phyloP scores from a whole-genome alignment of 2,797 vertebrate species.

The Phataginus tricuspis region DNA sequence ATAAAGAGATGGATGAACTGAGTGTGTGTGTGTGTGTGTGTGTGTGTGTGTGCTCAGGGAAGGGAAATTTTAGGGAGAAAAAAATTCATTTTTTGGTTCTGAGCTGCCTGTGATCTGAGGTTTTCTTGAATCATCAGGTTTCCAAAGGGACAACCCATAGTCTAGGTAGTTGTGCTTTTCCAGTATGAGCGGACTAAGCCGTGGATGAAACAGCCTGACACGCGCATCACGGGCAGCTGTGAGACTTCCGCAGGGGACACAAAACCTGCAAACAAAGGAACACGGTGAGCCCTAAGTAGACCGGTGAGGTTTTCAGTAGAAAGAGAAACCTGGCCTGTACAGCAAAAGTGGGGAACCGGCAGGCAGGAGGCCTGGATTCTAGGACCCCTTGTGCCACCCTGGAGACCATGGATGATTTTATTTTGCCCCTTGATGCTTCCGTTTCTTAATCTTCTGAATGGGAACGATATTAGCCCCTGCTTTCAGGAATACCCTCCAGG shows the following conservation, averaged over 20 bases:
- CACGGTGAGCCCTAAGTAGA: neutral
- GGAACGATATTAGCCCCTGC: neutral
- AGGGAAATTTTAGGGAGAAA: slow-evolving; percentile 1
- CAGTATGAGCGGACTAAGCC: neutral
- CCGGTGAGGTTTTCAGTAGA: neutral
- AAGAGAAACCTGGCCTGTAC: neutral
- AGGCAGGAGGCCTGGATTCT: neutral
- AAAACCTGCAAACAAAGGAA: neutral
- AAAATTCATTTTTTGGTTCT: slow-evolving; percentile 3
- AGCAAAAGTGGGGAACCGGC: neutral
- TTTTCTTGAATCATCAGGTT: slow-evolving; percentile 9
- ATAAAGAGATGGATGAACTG: slow-evolving; percentile 45
- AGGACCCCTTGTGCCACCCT: neutral
- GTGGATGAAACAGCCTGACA: neutral
- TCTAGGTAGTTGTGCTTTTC: neutral
- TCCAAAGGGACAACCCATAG: neutral
- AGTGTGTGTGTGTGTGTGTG: neutral
- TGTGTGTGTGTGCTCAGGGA: neutral
- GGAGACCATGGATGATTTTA: neutral
- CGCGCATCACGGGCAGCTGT: neutral
- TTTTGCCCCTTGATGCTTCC: neutral
- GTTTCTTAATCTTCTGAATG: neutral
- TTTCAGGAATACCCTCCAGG: neutral
- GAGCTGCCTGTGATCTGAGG: neutral
- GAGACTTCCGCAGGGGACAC: neutral